A percentile compares a stretch with the other conserved stretches of the same genome.
Evolutionary conservation across 2,888 invertebrate genomes (phyloP).

Genomic region (Dryadula phaetusa): DNA sequence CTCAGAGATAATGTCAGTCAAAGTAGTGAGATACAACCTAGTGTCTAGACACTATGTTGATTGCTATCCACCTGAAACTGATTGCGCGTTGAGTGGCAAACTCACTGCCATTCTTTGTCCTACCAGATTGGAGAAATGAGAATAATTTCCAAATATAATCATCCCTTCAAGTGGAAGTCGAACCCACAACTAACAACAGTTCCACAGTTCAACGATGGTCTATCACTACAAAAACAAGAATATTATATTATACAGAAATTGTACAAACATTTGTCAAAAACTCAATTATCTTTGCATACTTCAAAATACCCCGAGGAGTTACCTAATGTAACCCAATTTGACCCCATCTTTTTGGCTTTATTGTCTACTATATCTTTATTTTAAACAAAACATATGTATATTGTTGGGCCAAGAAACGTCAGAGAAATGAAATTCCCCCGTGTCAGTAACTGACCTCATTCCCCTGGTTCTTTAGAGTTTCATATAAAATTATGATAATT

Average conservation of each 20-base stretch:
- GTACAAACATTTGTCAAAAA: neutral
- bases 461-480: constrained; percentile 12
- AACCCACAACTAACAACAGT: too few species aligned
- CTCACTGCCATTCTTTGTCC: too few species aligned
- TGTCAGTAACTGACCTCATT: constrained; percentile 21
- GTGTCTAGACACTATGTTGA: too few species aligned
- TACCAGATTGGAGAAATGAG: too few species aligned
- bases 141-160: too few species aligned
- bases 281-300: neutral
- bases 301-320: neutral
- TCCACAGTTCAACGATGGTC: too few species aligned
- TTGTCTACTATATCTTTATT: neutral
- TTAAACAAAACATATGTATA: neutral
- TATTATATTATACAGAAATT: neutral
- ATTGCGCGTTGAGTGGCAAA: too few species aligned
- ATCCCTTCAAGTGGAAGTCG: too few species aligned
- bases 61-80: too few species aligned
- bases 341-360: constrained; percentile 5
- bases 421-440: constrained; percentile 21
- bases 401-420: neutral
- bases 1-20: too few species aligned
- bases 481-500: constrained; percentile 31
- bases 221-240: too few species aligned
- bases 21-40: too few species aligned
- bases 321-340: constrained; percentile 1